A percentile compares a stretch with the other conserved stretches of the same genome.
Conservation (phyloP, 2,113 vertebrate genomes). For the Hippolais icterina region DNA sequence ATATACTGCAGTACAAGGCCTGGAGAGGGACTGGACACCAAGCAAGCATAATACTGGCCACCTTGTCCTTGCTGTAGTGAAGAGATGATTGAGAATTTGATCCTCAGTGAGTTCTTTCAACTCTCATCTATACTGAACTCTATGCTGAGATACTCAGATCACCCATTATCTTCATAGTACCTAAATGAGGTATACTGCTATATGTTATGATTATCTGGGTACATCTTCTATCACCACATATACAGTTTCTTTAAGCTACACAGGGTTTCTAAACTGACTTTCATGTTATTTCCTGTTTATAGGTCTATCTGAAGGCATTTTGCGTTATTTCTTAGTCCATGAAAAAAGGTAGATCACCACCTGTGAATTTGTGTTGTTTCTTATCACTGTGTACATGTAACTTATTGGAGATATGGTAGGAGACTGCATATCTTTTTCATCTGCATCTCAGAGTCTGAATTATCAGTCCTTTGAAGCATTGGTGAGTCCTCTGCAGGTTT, state of each 20-base stretch:
- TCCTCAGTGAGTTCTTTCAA: neutral
- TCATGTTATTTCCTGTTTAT: neutral
- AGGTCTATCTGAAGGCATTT: neutral
- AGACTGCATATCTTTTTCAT: neutral
- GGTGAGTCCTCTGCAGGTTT: neutral
- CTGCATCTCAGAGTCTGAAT: neutral
- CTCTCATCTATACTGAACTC: neutral
- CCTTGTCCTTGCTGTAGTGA: neutral
- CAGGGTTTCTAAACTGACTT: neutral
- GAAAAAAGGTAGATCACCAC: neutral
- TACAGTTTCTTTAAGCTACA: neutral
- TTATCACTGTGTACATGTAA: neutral
- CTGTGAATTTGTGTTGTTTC: neutral
- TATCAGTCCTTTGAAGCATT: neutral
- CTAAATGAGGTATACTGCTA: neutral
- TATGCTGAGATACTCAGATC: neutral
- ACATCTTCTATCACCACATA: accelerated
- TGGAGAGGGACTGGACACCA: neutral
- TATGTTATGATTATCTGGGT: neutral
- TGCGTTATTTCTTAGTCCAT: neutral
- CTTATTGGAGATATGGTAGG: neutral
- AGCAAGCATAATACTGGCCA: neutral
- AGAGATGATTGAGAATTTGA: neutral
- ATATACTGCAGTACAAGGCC: neutral
- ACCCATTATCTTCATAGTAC: neutral